Evolutionary conservation across 1,140 invertebrate species (phyloP).

Genomic region (Trichomalopsis sarcophagae): DNA sequence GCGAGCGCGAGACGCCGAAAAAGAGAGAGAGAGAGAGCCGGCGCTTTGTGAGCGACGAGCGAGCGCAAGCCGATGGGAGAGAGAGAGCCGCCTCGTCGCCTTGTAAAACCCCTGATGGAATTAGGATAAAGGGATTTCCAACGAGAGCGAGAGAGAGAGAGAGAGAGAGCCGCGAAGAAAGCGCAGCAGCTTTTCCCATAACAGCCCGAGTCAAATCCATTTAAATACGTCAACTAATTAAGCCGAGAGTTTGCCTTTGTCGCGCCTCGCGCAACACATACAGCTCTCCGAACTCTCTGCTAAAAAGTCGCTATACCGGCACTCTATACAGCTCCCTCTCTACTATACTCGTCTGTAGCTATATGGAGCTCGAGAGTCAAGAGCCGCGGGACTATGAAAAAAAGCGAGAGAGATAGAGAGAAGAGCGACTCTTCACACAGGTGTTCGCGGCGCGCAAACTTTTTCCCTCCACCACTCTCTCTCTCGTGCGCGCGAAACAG

Average conservation of each 20-base stretch:
- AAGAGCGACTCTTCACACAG: not conserved
- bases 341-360: not conserved
- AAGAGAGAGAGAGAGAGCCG: not conserved
- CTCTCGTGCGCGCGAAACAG: too few relatives aligned
- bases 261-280: too few relatives aligned
- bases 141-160: not conserved
- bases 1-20: not conserved
- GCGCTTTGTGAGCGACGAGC: not conserved
- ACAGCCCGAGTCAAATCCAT: not conserved
- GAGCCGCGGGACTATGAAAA: not conserved
- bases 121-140: not conserved
- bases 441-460: not conserved
- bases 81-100: not conserved
- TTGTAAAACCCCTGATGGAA: not conserved
- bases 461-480: not conserved
- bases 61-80: not conserved
- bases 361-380: not conserved
- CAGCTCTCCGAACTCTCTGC: not conserved
- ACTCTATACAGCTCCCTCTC: not conserved
- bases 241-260: not conserved
- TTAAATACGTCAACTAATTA: constrained; percentile 5
- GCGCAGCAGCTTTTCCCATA: not conserved
- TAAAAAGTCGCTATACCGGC: not conserved
- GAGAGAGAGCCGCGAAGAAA: not conserved
- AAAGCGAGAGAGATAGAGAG: not conserved